A percentile compares a stretch with the other conserved stretches of the same genome.
phyloP scores from a whole-genome alignment of 2,888 invertebrate genomes.

The Nephrotoma guestfalica region DNA sequence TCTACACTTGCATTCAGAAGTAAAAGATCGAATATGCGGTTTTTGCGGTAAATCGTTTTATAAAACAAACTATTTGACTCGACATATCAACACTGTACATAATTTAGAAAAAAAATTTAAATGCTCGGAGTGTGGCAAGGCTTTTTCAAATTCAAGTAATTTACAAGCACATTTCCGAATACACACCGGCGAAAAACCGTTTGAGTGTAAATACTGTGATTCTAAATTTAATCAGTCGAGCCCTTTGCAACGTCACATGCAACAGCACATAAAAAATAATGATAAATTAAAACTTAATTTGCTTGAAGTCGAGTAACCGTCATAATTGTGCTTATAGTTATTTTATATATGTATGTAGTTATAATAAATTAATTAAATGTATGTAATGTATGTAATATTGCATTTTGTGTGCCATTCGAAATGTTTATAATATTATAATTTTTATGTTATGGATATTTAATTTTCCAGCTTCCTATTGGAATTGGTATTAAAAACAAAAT shows the following conservation, averaged over 20 bases:
- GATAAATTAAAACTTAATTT: not conserved
- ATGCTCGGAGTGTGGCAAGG: not conserved
- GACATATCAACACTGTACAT: not conserved
- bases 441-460: too few relatives aligned
- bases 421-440: too few relatives aligned
- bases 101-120: not conserved
- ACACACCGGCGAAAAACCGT: not conserved
- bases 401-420: too few relatives aligned
- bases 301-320: not conserved
- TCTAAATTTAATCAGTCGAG: not conserved
- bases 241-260: not conserved
- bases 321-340: not conserved
- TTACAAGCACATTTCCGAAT: not conserved
- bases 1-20: not conserved
- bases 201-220: not conserved
- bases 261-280: not conserved
- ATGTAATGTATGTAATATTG: too few relatives aligned
- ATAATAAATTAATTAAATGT: too few relatives aligned
- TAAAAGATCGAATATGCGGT: not conserved
- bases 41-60: not conserved
- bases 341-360: too few relatives aligned
- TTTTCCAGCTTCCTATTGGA: too few relatives aligned
- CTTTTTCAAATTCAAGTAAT: not conserved
- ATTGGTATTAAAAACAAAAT: too few relatives aligned
- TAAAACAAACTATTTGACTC: not conserved